These are phyloP conservation scores for Spisula solida DNA, from an alignment of 2,888 invertebrate species.

Conservation along the genomic window DNA sequence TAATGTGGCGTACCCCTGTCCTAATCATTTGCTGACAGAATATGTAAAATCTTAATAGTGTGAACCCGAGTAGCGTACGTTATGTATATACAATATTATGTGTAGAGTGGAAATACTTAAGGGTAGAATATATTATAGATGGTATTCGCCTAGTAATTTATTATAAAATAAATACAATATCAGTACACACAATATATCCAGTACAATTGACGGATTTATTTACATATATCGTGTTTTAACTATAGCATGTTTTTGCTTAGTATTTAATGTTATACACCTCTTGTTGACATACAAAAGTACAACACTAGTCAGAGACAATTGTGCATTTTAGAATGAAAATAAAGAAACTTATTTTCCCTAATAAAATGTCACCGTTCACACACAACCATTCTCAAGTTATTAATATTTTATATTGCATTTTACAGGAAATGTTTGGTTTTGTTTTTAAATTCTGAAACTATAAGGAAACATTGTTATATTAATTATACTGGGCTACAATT, in stretches of 20 bases:
- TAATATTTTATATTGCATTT: background rate
- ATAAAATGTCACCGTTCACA: too few species aligned
- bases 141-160: background rate
- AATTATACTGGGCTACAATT: background rate
- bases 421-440: background rate
- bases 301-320: too few species aligned
- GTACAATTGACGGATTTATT: background rate
- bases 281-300: too few species aligned
- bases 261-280: too few species aligned
- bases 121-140: background rate
- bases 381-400: too few species aligned
- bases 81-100: background rate
- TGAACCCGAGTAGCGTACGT: background rate
- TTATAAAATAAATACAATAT: background rate
- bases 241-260: too few species aligned
- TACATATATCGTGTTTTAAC: background rate
- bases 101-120: background rate
- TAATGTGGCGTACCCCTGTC: background rate
- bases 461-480: background rate
- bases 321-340: too few species aligned
- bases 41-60: background rate
- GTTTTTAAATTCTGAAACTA: background rate
- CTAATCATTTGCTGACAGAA: slow-evolving; percentile 10
- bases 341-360: too few species aligned
- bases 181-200: background rate